Percentiles rank a stretch among this genome's conserved stretches.
These are phyloP conservation scores for Zhengitettix transpicula DNA, from an alignment of 2,888 invertebrate species.

Conservation along the genomic window DNA sequence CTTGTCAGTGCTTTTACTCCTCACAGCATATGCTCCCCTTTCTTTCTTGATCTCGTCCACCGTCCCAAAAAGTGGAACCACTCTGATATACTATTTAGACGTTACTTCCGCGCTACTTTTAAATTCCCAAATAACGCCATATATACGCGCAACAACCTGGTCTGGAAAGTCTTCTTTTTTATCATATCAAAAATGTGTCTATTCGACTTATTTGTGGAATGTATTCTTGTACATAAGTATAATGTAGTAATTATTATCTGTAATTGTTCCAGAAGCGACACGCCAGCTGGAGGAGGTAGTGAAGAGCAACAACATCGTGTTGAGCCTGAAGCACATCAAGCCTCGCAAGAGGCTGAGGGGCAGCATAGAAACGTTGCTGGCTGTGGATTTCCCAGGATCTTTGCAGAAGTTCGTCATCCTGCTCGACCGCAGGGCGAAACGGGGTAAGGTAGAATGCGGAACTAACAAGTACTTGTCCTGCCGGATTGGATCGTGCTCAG, in stretches of 20 bases:
- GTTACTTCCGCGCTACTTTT: too few species aligned
- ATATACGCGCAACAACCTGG: too few species aligned
- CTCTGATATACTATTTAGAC: too few species aligned
- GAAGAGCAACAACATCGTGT: constrained; percentile 32
- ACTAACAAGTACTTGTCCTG: neutral
- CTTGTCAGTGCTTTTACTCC: too few species aligned
- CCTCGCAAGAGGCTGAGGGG: constrained; percentile 28
- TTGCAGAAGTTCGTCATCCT: constrained; percentile 35
- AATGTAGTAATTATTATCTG: neutral
- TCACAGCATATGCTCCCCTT: too few species aligned
- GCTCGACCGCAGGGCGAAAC: constrained; percentile 34
- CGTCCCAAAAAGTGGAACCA: too few species aligned
- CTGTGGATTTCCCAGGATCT: constrained; percentile 34
- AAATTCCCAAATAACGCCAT: too few species aligned
- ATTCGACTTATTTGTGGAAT: too few species aligned
- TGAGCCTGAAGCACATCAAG: constrained; percentile 34
- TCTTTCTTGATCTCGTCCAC: too few species aligned
- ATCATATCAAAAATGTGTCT: too few species aligned
- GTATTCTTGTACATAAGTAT: too few species aligned
- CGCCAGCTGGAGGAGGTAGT: constrained; percentile 32
- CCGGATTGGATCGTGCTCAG: neutral
- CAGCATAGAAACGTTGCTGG: constrained; percentile 34
- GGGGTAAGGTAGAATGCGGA: constrained; percentile 26
- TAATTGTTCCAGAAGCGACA: constrained; percentile 14
- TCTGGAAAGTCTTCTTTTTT: too few species aligned